These are phyloP conservation scores for Drosophila mimetica DNA, from an alignment of 2,888 invertebrate genomes.

Conservation along the genomic window DNA sequence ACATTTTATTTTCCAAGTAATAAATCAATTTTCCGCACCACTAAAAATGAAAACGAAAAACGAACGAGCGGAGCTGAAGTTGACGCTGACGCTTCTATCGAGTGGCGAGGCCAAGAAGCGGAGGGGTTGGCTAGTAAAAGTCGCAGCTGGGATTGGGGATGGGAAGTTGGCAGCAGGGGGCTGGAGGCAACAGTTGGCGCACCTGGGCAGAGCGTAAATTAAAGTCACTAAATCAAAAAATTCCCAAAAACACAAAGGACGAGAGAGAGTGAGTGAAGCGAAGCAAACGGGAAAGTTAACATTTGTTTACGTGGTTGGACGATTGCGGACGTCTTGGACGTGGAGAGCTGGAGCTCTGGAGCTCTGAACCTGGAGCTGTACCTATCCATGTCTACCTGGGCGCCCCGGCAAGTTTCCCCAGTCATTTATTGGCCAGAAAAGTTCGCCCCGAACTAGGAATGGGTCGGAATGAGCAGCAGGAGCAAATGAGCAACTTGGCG, in stretches of 20 bases:
- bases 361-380: slow-evolving; percentile 29
- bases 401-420: slow-evolving; percentile 47
- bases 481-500: slow-evolving; percentile 77
- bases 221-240: slow-evolving; percentile 82
- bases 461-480: slow-evolving; percentile 34
- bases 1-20: slow-evolving; percentile 81
- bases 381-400: slow-evolving; percentile 43
- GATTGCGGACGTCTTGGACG: slow-evolving; percentile 52
- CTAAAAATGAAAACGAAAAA: slow-evolving; percentile 81
- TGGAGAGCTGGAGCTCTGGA: slow-evolving; percentile 3
- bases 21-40: slow-evolving; percentile 81
- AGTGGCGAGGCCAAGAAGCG: slow-evolving; percentile 37
- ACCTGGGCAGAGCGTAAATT: slow-evolving; percentile 80
- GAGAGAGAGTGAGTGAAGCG: slow-evolving; percentile 46
- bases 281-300: slow-evolving; percentile 73
- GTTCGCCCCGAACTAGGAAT: slow-evolving; percentile 52
- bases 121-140: slow-evolving; percentile 30
- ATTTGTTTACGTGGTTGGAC: slow-evolving; percentile 76
- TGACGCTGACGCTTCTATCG: slow-evolving; percentile 75
- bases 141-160: slow-evolving; percentile 34
- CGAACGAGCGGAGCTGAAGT: slow-evolving; percentile 53
- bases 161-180: background rate
- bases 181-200: slow-evolving; percentile 75
- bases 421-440: slow-evolving; percentile 76
- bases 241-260: slow-evolving; percentile 56